Conservation (phyloP, 2,888 invertebrate genomes). For the Dioctria rufipes region DNA sequence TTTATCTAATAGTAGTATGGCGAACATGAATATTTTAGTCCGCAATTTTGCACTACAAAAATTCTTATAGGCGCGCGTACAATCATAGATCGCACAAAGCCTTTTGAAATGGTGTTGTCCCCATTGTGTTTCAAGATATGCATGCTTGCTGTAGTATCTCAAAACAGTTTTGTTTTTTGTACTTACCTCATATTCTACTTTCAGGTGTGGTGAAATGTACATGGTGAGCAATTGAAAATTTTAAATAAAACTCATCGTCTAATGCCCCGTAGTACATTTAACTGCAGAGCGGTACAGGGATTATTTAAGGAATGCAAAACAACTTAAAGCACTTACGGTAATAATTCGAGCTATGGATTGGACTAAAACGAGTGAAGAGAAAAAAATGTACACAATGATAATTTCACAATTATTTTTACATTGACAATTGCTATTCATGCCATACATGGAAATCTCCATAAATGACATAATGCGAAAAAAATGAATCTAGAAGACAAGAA, state of each 20-base stretch:
- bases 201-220: too few relatives aligned
- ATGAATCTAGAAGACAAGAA: too few relatives aligned
- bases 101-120: not conserved
- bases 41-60: not conserved
- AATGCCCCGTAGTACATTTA: not conserved
- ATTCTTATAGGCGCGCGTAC: not conserved
- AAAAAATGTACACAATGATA: not conserved
- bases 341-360: not conserved
- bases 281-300: not conserved
- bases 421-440: not conserved
- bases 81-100: too few relatives aligned
- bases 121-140: not conserved
- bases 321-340: slow-evolving; percentile 22
- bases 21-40: not conserved
- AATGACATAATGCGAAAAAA: too few relatives aligned
- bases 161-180: not conserved
- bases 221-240: not conserved
- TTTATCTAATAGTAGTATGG: not conserved
- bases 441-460: not conserved
- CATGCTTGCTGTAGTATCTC: not conserved
- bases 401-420: not conserved
- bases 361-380: not conserved
- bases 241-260: not conserved
- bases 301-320: slow-evolving; percentile 14
- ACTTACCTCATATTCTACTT: too few relatives aligned